A percentile compares a stretch with the other conserved stretches of the same genome.
These are phyloP conservation scores for Struthidea cinerea DNA, from an alignment of 2,113 vertebrate species.

Conservation along the genomic window DNA sequence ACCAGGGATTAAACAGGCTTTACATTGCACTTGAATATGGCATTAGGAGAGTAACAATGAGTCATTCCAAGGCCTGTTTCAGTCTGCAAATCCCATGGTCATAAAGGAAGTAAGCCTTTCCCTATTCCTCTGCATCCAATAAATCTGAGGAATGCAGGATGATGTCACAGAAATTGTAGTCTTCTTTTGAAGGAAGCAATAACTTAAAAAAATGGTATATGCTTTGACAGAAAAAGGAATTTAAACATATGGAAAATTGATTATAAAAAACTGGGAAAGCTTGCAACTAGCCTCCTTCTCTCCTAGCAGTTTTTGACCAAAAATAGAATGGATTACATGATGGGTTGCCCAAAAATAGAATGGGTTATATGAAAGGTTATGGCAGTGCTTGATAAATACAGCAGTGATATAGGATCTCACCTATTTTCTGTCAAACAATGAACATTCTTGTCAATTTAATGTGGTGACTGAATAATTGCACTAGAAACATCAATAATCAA, in stretches of 20 bases:
- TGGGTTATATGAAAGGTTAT: background rate
- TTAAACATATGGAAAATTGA: background rate
- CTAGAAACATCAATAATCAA: background rate
- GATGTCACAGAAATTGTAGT: background rate
- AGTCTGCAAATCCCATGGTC: background rate
- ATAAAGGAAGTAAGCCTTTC: background rate
- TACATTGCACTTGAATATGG: background rate
- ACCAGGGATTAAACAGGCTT: background rate
- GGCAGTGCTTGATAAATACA: background rate
- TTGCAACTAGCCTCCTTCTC: background rate
- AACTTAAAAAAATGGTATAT: background rate
- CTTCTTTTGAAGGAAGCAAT: background rate
- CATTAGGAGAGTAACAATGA: background rate
- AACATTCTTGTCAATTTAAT: background rate
- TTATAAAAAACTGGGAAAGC: background rate
- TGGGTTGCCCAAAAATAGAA: background rate
- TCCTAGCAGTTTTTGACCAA: background rate
- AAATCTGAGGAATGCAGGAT: background rate
- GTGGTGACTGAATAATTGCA: background rate
- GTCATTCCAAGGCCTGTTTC: background rate
- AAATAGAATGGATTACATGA: background rate
- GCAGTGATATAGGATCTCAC: background rate
- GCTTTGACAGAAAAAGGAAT: background rate
- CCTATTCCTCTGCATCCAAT: background rate
- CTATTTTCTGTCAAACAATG: conserved; percentile 6